Evolutionary conservation across 2,888 invertebrate genomes (phyloP), one percentile per base, ranked within the genome.

Genomic region (Dryomyza anilis): DNA sequence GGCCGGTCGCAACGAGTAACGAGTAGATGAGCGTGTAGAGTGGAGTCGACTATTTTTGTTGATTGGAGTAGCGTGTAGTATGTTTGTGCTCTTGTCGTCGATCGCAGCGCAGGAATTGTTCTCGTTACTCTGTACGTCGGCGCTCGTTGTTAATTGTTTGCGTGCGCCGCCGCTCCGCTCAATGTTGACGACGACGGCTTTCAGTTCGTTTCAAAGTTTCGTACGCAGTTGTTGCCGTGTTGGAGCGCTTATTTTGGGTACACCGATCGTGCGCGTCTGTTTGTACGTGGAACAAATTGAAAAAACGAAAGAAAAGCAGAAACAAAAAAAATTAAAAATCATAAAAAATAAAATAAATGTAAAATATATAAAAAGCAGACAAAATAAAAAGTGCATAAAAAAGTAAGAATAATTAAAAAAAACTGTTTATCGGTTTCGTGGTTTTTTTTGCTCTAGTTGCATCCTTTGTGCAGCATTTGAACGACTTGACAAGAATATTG

Each of bases 191-290:
- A 19, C 33, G 21, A 30, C 48, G 48, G 23, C 36, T 50, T 43
- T 61, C 53, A 61, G 61, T 61, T 53, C 29, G 53, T 27, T 53
- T 61, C 43, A 43, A 21, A 52, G 61, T 53, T 53, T 61, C 61
- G 53, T 53, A 52, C 52, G 39, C 39, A 52, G 21, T 52, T 46
- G 59, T 21, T 21, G 55, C 39, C 39, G 59, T 14, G 27, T 39
- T 39, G 25, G 39, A 30, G 46, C 33, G 48, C 23, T 23, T 48
- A 14, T 23, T 50, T 25, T n/a, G 1, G 5, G n/a, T 46, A 1
- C 21, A 46, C 23, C 19, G 58, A 30, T 30, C 59, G 59, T 30
- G 33, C 59, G 59, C 59, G 59, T 59, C 21, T 33, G 23, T 50
- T n/a, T 8, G 33, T 12, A 33, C 7, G 7, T 33, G 33, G 12